phyloP scores from a whole-genome alignment of 2,888 invertebrate genomes.

The Hirudinaria manillensis region DNA sequence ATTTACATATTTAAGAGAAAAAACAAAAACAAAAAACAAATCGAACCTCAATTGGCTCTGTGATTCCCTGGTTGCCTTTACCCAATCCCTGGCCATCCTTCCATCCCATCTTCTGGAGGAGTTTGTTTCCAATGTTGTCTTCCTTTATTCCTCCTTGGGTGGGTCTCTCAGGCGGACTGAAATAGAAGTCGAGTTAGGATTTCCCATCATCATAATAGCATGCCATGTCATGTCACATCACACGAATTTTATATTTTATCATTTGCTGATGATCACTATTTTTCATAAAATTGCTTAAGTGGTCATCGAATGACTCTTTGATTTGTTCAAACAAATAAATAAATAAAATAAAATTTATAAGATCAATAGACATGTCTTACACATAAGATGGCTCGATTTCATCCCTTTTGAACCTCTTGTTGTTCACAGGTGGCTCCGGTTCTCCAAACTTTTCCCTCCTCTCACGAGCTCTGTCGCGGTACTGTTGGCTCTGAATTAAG shows the following conservation, averaged over 20 bases:
- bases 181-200: conserved; percentile 24
- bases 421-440: conserved; percentile 46
- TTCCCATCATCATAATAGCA: no score
- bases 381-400: conserved; percentile 15
- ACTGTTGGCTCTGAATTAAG: conserved; percentile 61
- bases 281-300: no score
- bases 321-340: no score
- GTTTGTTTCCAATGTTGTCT: conserved; percentile 86
- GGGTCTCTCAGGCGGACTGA: conserved; percentile 45
- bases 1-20: background rate
- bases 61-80: conserved; percentile 75
- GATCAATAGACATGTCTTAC: conserved; percentile 23
- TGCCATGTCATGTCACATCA: no score
- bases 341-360: no score
- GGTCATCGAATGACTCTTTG: no score
- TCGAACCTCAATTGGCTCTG: conserved; percentile 78
- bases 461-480: conserved; percentile 93
- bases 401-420: conserved; percentile 6
- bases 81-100: conserved; percentile 92
- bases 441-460: conserved; percentile 71
- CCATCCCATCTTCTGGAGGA: conserved; percentile 99
- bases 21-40: background rate
- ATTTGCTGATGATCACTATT: no score
- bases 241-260: no score
- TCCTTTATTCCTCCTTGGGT: conserved; percentile 65